A percentile compares a stretch with the other conserved stretches of the same genome.
Evolutionary conservation across 2,113 vertebrate species (phyloP).

Genomic region (Sisor rabdophorus): DNA sequence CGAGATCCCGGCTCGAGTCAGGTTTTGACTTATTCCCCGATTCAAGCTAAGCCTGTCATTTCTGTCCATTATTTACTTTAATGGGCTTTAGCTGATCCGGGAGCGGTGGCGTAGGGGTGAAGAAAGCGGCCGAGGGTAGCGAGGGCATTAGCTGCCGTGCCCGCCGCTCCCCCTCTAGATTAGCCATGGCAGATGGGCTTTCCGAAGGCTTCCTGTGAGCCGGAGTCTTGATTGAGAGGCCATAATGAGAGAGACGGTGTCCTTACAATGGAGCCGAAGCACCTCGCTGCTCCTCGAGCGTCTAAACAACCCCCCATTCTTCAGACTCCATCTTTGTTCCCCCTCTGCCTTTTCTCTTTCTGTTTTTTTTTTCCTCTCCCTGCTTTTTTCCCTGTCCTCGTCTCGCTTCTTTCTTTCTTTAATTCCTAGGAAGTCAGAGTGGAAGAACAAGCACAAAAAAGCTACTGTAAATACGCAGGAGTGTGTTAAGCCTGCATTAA

Average conservation of each 20-base stretch:
- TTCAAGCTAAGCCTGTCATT: constrained; percentile 99
- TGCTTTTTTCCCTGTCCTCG: constrained; percentile 33
- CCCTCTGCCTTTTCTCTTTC: constrained; percentile 39
- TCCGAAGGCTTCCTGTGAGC: constrained; percentile 99
- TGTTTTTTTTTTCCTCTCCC: constrained; percentile 35
- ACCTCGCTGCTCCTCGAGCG: constrained; percentile 95
- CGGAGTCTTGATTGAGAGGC: constrained; percentile 98
- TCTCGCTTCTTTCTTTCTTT: constrained; percentile 25
- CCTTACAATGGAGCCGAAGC: constrained; percentile 93
- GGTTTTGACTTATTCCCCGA: constrained; percentile 99
- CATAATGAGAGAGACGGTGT: constrained; percentile 99
- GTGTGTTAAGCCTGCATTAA: constrained; percentile 99
- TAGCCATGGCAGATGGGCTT: constrained; percentile 99
- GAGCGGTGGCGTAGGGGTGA: constrained; percentile 98
- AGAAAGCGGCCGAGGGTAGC: constrained; percentile 98
- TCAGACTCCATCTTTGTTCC: constrained; percentile 78
- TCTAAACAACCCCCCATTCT: constrained; percentile 97
- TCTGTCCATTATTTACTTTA: constrained; percentile 99
- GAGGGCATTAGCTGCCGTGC: constrained; percentile 86
- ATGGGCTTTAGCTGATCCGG: constrained; percentile 99
- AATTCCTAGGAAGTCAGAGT: constrained; percentile 84
- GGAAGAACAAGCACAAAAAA: constrained; percentile 98
- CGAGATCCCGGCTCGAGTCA: constrained; percentile 96
- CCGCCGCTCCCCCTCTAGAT: constrained; percentile 97
- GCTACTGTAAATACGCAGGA: constrained; percentile 99